Conservation (phyloP, 2,113 vertebrate genomes). For the Onychorhynchus coronatus region DNA sequence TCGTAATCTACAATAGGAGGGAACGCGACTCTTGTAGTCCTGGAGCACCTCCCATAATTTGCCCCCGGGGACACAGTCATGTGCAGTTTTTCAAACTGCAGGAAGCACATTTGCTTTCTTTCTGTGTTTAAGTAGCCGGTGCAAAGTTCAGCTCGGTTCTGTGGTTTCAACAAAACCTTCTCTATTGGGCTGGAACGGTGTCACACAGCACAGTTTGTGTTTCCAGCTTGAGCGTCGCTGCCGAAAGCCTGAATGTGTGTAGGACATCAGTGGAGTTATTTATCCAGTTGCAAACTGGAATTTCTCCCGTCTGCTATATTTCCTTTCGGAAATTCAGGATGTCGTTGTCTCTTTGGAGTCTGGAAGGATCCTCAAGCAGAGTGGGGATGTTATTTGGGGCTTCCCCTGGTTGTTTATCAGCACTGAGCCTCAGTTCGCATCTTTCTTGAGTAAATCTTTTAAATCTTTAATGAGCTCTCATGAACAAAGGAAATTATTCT, state of each 20-base stretch:
- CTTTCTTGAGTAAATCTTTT: neutral
- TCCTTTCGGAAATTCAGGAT: neutral
- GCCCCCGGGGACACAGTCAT: conserved; percentile 13
- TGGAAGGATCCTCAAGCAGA: neutral
- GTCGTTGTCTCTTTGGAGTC: neutral
- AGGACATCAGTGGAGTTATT: neutral
- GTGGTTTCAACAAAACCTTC: conserved; percentile 35
- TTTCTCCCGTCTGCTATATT: conserved; percentile 47
- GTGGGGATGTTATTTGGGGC: neutral
- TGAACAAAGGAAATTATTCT: neutral
- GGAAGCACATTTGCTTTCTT: conserved; percentile 53
- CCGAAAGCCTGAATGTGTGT: neutral
- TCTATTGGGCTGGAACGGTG: neutral
- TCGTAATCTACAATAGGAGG: conserved; percentile 32
- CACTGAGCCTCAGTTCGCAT: neutral
- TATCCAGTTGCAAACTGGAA: neutral
- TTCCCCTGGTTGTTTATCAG: neutral
- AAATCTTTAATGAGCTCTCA: neutral
- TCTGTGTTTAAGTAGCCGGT: conserved; percentile 30
- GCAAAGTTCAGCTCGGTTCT: conserved; percentile 44
- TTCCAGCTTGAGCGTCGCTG: neutral
- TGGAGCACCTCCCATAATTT: conserved; percentile 51
- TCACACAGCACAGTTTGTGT: conserved; percentile 13
- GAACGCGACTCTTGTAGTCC: neutral
- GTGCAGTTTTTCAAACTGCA: conserved; percentile 43